A percentile compares a stretch with the other conserved stretches of the same genome.
Evolutionary conservation across 2,797 vertebrate species (phyloP).

Genomic region (Phoxinus dragarum): DNA sequence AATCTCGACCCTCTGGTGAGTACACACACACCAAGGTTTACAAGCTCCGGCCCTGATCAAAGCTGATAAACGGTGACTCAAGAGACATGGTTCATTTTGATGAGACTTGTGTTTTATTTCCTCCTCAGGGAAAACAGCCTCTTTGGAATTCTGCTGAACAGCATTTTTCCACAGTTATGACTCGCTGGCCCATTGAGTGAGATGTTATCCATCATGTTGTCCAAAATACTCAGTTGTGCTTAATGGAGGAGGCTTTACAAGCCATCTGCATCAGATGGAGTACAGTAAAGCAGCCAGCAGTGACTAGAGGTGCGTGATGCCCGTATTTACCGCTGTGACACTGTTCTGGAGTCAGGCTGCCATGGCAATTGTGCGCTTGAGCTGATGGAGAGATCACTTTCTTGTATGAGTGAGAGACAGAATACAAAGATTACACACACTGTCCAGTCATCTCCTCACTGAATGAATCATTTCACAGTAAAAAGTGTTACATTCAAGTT

Average conservation of each 20-base stretch:
- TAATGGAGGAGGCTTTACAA: slow-evolving; percentile 38
- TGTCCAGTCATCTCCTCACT: neutral
- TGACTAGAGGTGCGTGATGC: slow-evolving; percentile 2
- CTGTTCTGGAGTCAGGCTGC: slow-evolving; percentile 44
- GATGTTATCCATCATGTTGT: slow-evolving; percentile 41
- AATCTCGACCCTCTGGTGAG: slow-evolving; percentile 14
- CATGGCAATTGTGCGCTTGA: slow-evolving; percentile 51
- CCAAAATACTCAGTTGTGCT: slow-evolving; percentile 5
- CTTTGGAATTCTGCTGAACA: slow-evolving; percentile 41
- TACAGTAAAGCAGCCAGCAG: slow-evolving; percentile 32
- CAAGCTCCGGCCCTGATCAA: slow-evolving; percentile 22
- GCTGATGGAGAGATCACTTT: slow-evolving; percentile 46
- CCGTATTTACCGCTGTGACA: slow-evolving; percentile 20
- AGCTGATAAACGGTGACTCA: slow-evolving; percentile 41
- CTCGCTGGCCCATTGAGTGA: slow-evolving; percentile 23
- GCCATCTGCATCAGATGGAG: slow-evolving; percentile 28
- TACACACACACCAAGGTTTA: slow-evolving; percentile 27
- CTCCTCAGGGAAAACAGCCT: slow-evolving; percentile 31
- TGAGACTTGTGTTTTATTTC: slow-evolving; percentile 26
- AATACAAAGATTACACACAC: neutral
- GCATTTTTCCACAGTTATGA: slow-evolving; percentile 26
- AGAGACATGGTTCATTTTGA: slow-evolving; percentile 26
- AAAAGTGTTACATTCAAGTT: neutral
- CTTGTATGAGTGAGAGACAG: slow-evolving; percentile 15
- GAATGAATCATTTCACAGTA: neutral